phyloP scores from a whole-genome alignment of 2,113 vertebrate genomes.

The Pedetes capensis region DNA sequence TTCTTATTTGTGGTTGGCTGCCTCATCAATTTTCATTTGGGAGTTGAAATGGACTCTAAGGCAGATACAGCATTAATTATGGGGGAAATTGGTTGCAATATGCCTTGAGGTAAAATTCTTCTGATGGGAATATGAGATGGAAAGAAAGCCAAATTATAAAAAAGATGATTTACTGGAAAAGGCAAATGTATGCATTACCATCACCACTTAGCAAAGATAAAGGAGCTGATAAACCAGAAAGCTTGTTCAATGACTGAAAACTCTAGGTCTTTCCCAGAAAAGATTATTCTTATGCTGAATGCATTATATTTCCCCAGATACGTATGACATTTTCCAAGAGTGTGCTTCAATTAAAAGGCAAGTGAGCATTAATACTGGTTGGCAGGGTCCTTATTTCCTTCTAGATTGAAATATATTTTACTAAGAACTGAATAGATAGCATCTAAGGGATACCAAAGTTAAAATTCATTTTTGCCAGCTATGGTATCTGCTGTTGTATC shows the following conservation, averaged over 20 bases:
- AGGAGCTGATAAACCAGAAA: conserved; percentile 73
- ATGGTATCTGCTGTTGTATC: conserved; percentile 20
- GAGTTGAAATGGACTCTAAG: conserved; percentile 78
- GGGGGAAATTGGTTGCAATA: conserved; percentile 78
- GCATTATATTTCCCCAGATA: conserved; percentile 67
- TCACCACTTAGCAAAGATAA: conserved; percentile 68
- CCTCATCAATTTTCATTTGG: conserved; percentile 81
- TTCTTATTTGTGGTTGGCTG: conserved; percentile 74
- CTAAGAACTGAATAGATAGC: conserved; percentile 25
- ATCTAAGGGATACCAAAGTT: conserved; percentile 43
- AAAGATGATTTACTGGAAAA: conserved; percentile 79
- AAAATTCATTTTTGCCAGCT: conserved; percentile 55
- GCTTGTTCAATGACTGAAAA: conserved; percentile 62
- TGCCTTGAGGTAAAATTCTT: conserved; percentile 76
- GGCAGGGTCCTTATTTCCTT: conserved; percentile 57
- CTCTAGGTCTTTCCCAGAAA: conserved; percentile 24
- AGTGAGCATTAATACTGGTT: conserved; percentile 62
- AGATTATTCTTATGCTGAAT: conserved; percentile 60
- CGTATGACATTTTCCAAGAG: conserved; percentile 52
- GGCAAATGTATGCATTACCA: conserved; percentile 70
- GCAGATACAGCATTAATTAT: conserved; percentile 83
- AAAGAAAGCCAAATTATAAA: conserved; percentile 77
- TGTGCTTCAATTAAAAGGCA: conserved; percentile 73
- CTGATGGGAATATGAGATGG: conserved; percentile 80
- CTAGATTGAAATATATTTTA: conserved; percentile 67